Evolutionary conservation across 2,113 vertebrate genomes (phyloP).

Genomic region (Alexandromys fortis): DNA sequence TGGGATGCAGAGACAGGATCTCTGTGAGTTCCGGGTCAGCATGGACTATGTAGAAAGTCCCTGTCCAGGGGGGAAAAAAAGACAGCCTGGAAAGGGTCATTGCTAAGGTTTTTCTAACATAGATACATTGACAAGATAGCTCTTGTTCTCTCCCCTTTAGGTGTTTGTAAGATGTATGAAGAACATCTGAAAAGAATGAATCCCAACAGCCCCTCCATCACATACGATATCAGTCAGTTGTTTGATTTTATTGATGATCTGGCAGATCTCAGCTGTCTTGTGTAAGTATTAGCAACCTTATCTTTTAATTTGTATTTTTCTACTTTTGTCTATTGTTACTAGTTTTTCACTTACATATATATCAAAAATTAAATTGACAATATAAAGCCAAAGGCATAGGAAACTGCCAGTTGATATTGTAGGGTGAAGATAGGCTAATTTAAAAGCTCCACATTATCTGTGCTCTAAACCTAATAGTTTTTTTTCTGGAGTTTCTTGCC

Average conservation of each 20-base stretch:
- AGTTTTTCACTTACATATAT: not conserved
- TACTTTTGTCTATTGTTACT: constrained; percentile 6
- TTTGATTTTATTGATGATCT: constrained; percentile 99
- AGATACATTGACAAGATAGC: not conserved
- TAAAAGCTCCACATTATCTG: constrained; percentile 4
- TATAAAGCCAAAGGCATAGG: not conserved
- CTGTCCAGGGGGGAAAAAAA: too few species aligned
- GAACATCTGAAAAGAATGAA: constrained; percentile 99
- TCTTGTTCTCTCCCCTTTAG: constrained; percentile 80
- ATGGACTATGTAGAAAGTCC: not conserved
- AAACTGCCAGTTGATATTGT: not conserved
- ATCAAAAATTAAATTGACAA: constrained; percentile 3
- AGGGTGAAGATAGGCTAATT: not conserved
- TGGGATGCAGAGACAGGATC: not conserved
- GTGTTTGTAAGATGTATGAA: constrained; percentile 99
- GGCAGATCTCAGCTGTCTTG: constrained; percentile 99
- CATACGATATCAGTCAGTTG: constrained; percentile 98
- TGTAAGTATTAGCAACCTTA: constrained; percentile 90
- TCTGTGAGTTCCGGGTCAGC: not conserved
- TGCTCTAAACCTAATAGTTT: not conserved
- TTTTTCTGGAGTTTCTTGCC: not conserved
- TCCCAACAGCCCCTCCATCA: constrained; percentile 99
- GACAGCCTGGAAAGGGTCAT: not conserved
- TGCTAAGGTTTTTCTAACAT: not conserved
- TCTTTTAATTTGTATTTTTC: constrained; percentile 19